Evolutionary conservation across 2,113 vertebrate genomes (phyloP).

Genomic region (Dissostichus mawsoni): DNA sequence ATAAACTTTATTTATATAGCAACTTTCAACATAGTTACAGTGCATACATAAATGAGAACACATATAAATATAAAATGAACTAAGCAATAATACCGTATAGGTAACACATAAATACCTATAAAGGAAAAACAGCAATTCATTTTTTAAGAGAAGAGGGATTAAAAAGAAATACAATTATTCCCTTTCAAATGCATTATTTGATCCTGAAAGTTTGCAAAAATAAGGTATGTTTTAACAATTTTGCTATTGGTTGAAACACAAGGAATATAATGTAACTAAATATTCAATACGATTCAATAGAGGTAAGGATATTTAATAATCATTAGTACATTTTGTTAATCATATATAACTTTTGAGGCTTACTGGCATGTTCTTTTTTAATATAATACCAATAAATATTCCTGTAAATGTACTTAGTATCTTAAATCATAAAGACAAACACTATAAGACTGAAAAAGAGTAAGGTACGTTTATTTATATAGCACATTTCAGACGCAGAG

Average conservation of each 20-base stretch:
- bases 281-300: background rate
- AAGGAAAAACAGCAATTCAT: background rate
- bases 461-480: no score
- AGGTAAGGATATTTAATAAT: background rate
- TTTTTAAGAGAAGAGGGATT: background rate
- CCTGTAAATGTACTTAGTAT: background rate
- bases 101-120: constrained; percentile 2
- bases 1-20: no score
- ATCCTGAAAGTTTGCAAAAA: no score
- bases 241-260: background rate
- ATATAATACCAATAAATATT: background rate
- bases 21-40: no score
- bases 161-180: background rate
- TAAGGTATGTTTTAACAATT: no score
- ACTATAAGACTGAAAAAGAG: constrained; percentile 5
- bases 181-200: no score
- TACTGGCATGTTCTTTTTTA: background rate
- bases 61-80: no score
- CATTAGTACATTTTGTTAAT: no score
- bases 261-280: background rate
- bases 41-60: no score
- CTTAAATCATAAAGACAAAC: background rate
- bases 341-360: no score
- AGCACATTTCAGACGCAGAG: no score
- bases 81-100: no score